Conservation (phyloP, 1,140 invertebrate genomes). For the Plodia interpunctella region DNA sequence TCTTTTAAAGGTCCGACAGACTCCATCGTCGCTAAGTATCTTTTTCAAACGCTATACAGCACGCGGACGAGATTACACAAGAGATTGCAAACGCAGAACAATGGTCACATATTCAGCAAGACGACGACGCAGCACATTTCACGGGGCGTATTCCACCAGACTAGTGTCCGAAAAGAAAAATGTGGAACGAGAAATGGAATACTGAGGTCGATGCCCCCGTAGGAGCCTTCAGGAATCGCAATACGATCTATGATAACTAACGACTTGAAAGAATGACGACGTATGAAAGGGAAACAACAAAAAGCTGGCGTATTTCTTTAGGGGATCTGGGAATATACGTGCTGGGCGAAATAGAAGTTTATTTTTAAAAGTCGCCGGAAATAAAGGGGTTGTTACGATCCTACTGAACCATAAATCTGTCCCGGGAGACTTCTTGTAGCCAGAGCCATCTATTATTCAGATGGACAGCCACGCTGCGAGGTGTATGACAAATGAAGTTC, state of each 20-base stretch:
- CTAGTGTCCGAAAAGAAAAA: slow-evolving; percentile 68
- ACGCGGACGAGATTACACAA: slow-evolving; percentile 54
- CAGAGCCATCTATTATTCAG: slow-evolving; percentile 46
- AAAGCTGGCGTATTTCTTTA: slow-evolving; percentile 2
- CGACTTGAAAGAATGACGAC: slow-evolving; percentile 37
- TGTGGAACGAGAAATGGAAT: slow-evolving; percentile 48
- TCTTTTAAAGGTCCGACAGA: too few relatives aligned
- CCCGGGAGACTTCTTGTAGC: slow-evolving; percentile 39
- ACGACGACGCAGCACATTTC: slow-evolving; percentile 54
- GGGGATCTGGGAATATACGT: slow-evolving; percentile 10
- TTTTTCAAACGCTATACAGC: slow-evolving; percentile 15
- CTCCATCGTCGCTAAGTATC: not conserved
- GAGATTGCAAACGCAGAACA: slow-evolving; percentile 64
- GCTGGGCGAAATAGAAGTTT: slow-evolving; percentile 19
- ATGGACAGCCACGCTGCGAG: slow-evolving; percentile 32
- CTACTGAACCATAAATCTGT: slow-evolving; percentile 46
- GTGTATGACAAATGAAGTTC: slow-evolving; percentile 44
- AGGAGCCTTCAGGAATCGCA: slow-evolving; percentile 55
- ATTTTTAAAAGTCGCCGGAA: slow-evolving; percentile 30
- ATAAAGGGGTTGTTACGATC: slow-evolving; percentile 33
- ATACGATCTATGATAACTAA: slow-evolving; percentile 52
- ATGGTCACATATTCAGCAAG: slow-evolving; percentile 53
- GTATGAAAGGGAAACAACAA: slow-evolving; percentile 15
- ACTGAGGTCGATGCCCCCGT: slow-evolving; percentile 50
- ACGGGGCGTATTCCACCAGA: slow-evolving; percentile 42